These are phyloP conservation scores for Nudaria mundana DNA, from an alignment of 2,888 invertebrate genomes.

Conservation along the genomic window DNA sequence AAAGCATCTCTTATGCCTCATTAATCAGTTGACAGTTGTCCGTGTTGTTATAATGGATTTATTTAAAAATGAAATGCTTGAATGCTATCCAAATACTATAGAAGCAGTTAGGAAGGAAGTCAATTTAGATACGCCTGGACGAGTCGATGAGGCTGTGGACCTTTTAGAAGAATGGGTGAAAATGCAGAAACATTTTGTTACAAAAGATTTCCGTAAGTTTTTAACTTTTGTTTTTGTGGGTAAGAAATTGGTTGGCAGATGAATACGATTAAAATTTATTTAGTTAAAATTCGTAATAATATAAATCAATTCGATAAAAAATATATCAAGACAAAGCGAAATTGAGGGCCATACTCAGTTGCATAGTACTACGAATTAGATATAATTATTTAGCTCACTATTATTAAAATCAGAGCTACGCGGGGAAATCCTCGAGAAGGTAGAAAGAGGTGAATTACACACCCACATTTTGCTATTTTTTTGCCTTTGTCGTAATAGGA, in stretches of 20 bases:
- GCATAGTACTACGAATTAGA: too few species aligned
- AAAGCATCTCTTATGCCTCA: not conserved
- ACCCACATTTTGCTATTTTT: too few species aligned
- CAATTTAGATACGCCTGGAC: conserved; percentile 33
- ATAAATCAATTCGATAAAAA: too few species aligned
- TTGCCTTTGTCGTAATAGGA: too few species aligned
- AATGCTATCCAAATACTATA: conserved; percentile 34
- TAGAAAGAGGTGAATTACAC: too few species aligned
- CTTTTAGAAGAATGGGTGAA: conserved; percentile 44
- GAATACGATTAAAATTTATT: not conserved
- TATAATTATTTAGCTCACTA: too few species aligned
- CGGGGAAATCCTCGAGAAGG: too few species aligned
- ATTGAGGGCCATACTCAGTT: too few species aligned
- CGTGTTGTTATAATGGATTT: conserved; percentile 28
- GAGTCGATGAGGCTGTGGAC: conserved; percentile 40
- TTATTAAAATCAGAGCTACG: too few species aligned
- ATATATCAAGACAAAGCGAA: too few species aligned
- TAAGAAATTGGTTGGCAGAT: too few species aligned
- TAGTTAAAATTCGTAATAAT: not conserved
- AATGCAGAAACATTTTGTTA: conserved; percentile 40
- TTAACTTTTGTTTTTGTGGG: not conserved
- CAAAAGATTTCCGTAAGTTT: conserved; percentile 43
- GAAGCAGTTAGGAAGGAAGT: conserved; percentile 31
- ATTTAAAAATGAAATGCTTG: conserved; percentile 20
- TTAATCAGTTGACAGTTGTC: conserved; percentile 8